Evolutionary conservation across 1,140 invertebrate genomes (phyloP).

Genomic region (Drosophila watanabei): DNA sequence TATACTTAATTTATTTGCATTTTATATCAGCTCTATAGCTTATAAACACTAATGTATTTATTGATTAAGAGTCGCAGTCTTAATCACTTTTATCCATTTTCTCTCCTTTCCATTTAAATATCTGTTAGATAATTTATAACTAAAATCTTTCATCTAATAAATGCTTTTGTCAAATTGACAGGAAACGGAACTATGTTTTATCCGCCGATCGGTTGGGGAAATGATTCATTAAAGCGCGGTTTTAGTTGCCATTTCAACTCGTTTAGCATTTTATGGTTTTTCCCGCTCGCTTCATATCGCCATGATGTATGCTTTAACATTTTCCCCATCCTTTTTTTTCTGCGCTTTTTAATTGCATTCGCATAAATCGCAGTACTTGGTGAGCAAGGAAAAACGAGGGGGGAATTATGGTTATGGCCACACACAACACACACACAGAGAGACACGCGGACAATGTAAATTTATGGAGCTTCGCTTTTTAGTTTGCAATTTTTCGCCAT

Average conservation of each 20-base stretch:
- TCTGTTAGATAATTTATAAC: background rate
- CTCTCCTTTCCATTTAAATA: background rate
- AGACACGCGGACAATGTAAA: slow-evolving; percentile 39
- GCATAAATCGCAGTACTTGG: slow-evolving; percentile 72
- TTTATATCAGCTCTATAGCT: background rate
- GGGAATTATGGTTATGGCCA: slow-evolving; percentile 66
- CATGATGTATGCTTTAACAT: slow-evolving; percentile 53
- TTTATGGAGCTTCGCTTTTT: slow-evolving; percentile 67
- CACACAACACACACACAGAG: slow-evolving; percentile 27
- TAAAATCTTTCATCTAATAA: slow-evolving; percentile 5
- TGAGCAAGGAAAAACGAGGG: slow-evolving; percentile 36
- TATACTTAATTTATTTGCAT: background rate
- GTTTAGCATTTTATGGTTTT: slow-evolving; percentile 21
- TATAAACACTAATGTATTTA: background rate
- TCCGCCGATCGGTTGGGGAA: slow-evolving; percentile 24
- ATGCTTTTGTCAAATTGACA: slow-evolving; percentile 28
- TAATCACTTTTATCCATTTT: background rate
- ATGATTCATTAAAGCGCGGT: slow-evolving; percentile 63
- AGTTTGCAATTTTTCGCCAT: slow-evolving; percentile 61
- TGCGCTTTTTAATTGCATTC: slow-evolving; percentile 68
- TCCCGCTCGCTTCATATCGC: slow-evolving; percentile 10
- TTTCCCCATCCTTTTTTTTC: slow-evolving; percentile 22
- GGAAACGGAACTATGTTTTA: slow-evolving; percentile 12
- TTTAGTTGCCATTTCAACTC: slow-evolving; percentile 33
- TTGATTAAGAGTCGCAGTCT: background rate